These are phyloP conservation scores for Dolichotis patagonum DNA, from an alignment of 2,113 vertebrate genomes.

Conservation along the genomic window DNA sequence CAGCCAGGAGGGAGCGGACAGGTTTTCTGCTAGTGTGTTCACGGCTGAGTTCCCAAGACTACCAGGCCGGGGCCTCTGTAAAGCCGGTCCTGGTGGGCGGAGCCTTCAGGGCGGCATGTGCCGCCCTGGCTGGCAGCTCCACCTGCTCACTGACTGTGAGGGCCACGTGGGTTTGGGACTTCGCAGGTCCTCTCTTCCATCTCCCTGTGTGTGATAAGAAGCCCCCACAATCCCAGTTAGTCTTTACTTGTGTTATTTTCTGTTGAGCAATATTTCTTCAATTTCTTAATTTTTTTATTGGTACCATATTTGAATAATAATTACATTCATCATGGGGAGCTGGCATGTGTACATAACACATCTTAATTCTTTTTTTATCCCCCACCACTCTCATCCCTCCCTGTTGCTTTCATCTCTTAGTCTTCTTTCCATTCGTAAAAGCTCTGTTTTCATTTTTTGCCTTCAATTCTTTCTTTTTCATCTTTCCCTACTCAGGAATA, in stretches of 20 bases:
- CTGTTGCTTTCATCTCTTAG: background rate
- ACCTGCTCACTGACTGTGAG: background rate
- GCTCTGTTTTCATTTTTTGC: background rate
- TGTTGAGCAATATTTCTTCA: background rate
- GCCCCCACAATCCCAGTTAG: too few relatives aligned
- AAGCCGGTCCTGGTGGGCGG: background rate
- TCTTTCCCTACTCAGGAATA: background rate
- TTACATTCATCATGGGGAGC: background rate
- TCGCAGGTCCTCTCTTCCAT: background rate
- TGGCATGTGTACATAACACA: background rate
- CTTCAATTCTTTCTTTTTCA: background rate
- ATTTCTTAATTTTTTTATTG: background rate
- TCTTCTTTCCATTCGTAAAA: background rate
- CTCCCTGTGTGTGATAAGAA: background rate
- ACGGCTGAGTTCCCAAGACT: background rate
- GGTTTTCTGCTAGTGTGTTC: background rate
- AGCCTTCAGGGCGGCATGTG: fast-evolving
- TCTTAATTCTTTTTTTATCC: background rate
- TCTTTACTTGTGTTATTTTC: background rate
- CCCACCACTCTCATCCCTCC: background rate
- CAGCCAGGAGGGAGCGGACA: background rate
- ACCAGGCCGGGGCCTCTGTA: background rate
- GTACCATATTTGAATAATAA: background rate
- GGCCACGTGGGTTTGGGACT: background rate
- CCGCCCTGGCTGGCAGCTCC: background rate